These are phyloP conservation scores for Idaea biselata DNA, from an alignment of 2,888 invertebrate genomes.

Conservation along the genomic window DNA sequence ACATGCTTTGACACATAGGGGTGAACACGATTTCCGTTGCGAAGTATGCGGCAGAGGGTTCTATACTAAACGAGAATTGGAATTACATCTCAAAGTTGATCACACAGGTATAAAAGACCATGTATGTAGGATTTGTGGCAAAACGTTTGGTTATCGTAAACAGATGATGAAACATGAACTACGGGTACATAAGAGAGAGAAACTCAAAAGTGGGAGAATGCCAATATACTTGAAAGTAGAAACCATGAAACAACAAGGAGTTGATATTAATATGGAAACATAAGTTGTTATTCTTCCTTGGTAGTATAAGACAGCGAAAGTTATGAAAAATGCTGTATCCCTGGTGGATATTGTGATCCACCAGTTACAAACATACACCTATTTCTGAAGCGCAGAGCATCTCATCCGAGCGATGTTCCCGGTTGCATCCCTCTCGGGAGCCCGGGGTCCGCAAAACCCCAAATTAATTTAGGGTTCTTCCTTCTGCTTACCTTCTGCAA, in stretches of 20 bases:
- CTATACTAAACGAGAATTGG: conserved; percentile 56
- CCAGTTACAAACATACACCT: no score
- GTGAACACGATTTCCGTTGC: conserved; percentile 58
- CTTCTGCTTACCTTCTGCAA: no score
- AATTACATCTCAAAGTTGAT: conserved; percentile 64
- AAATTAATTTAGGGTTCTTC: no score
- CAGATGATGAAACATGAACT: conserved; percentile 73
- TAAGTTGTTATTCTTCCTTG: background rate
- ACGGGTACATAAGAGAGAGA: conserved; percentile 67
- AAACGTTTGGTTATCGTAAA: conserved; percentile 67
- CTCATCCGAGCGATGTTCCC: no score
- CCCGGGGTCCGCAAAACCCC: no score
- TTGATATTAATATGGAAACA: conserved; percentile 20
- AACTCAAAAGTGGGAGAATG: conserved; percentile 56
- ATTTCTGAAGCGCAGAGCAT: no score
- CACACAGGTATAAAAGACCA: conserved; percentile 68
- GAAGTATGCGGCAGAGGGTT: conserved; percentile 61
- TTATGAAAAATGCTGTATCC: no score
- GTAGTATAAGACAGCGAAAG: no score
- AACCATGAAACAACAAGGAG: conserved; percentile 41
- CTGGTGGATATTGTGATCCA: no score
- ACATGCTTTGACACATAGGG: conserved; percentile 58
- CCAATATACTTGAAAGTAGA: conserved; percentile 64
- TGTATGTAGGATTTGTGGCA: conserved; percentile 61
- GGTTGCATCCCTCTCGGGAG: no score